Percentiles rank a stretch among this genome's conserved stretches.
These are phyloP conservation scores for Acronicta aceris DNA, from an alignment of 2,888 invertebrate genomes.

Conservation along the genomic window DNA sequence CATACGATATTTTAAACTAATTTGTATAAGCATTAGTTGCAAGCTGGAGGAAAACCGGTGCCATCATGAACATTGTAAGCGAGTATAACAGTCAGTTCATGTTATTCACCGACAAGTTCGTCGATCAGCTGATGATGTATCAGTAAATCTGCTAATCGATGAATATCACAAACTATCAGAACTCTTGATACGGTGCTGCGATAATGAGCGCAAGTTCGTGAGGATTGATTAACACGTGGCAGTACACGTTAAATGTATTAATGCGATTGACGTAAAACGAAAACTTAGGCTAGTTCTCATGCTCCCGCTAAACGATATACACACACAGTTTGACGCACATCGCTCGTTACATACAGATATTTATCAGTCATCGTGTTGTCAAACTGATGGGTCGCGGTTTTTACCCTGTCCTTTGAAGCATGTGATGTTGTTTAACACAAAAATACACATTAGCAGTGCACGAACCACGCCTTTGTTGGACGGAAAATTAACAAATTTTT, in stretches of 20 bases:
- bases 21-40: constrained; percentile 16
- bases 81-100: background rate
- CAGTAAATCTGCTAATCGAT: too few relatives aligned
- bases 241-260: constrained; percentile 65
- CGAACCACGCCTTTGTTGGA: background rate
- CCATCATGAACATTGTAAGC: constrained; percentile 1
- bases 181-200: background rate
- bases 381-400: constrained; percentile 52
- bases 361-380: constrained; percentile 58
- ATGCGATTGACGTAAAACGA: constrained; percentile 73
- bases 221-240: constrained; percentile 63
- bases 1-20: constrained; percentile 4
- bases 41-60: constrained; percentile 6
- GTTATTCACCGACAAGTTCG: too few relatives aligned
- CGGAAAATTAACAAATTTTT: constrained; percentile 2
- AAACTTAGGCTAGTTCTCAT: constrained; percentile 73
- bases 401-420: constrained; percentile 51
- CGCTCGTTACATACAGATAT: constrained; percentile 51
- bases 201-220: constrained; percentile 57
- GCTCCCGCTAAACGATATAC: constrained; percentile 71
- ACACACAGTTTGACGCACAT: constrained; percentile 80
- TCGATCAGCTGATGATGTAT: too few relatives aligned
- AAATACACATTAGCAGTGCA: constrained; percentile 44
- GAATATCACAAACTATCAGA: too few relatives aligned
- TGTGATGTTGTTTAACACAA: constrained; percentile 46